Evolutionary conservation across 2,888 invertebrate species (phyloP).

Genomic region (Adineta ricciae): DNA sequence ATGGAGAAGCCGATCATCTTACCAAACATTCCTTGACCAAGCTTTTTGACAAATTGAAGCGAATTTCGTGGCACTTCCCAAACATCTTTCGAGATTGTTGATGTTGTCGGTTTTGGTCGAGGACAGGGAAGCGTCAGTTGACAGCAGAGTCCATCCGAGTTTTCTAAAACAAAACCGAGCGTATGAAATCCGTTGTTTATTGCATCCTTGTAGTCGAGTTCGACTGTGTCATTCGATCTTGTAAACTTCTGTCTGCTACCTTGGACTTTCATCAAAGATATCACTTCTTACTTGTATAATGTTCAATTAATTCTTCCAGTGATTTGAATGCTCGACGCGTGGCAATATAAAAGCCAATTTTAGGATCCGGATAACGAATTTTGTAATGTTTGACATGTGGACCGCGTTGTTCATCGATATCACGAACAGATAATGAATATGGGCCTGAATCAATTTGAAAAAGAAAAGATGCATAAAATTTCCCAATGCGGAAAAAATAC

Average conservation of each 20-base stretch:
- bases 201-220: no score
- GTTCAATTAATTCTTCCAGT: constrained; percentile 87
- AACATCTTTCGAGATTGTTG: constrained; percentile 92
- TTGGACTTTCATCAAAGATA: neutral
- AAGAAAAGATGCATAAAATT: neutral
- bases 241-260: constrained; percentile 30
- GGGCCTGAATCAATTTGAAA: constrained; percentile 41
- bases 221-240: no score
- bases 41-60: constrained; percentile 86
- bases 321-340: constrained; percentile 91
- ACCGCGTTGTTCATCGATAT: constrained; percentile 62
- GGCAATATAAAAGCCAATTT: constrained; percentile 91
- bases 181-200: no score
- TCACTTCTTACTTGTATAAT: constrained; percentile 70
- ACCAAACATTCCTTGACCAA: constrained; percentile 97
- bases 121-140: constrained; percentile 59
- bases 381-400: constrained; percentile 92
- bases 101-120: constrained; percentile 86
- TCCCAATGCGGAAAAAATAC: no score
- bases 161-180: constrained; percentile 54
- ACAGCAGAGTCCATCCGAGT: constrained; percentile 96
- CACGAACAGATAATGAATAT: constrained; percentile 92
- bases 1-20: neutral
- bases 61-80: constrained; percentile 97
- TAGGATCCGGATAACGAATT: constrained; percentile 74